Base-by-base conservation (phyloP, 2,797 vertebrate genomes). In the Lagorchestes hirsutus region DNA sequence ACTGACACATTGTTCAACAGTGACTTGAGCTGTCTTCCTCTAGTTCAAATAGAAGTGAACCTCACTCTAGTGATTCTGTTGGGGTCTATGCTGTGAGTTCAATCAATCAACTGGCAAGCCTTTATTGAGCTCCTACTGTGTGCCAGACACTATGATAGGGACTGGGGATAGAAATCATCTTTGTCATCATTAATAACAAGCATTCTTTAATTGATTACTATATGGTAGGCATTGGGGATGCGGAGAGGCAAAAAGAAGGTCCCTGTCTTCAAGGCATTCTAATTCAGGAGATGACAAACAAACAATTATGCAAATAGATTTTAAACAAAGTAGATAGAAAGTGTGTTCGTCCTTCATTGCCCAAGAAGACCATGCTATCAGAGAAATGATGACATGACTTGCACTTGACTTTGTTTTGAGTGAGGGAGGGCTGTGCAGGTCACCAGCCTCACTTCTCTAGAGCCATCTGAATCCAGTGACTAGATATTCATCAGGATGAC, bases 1-100 rank as follows among this genome's bases (percentile, higher is more conserved):
- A 82, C 74, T 82, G 74, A 82, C 74, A 82, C 74, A 82, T 82
- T 82, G 74, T 82, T 82, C 74, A 82, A 46, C 74, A 82, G n/a
- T 27, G 74, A 82, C 40, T 82, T 14, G 74, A 82, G 74, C 40
- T 82, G 74, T 82, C 74, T 82, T 82, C 74, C 74, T 46, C 22
- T 82, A 11, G 74, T 27, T 82, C 74, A 82, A 82, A 82, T 11
- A 82, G 40, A 82, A 8, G 46, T 46, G 40, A 82, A 82, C 74
- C 10, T 82, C 40, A 46, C 40, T 74, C 67, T 46, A 82, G 74
- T 82, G 74, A 82, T 82, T 82, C 40, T 46, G n/a, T 46, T 82
- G 74, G 74, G 22, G n/a, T 22, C 40, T 82, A 27, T 46, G n/a
- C 74, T 46, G 8, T 46, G 74, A 46, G 74, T 27, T 46, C 9